A percentile compares a stretch with the other conserved stretches of the same genome.
These are phyloP conservation scores for Chascanopsetta lugubris DNA, from an alignment of 2,113 vertebrate species.

Conservation along the genomic window DNA sequence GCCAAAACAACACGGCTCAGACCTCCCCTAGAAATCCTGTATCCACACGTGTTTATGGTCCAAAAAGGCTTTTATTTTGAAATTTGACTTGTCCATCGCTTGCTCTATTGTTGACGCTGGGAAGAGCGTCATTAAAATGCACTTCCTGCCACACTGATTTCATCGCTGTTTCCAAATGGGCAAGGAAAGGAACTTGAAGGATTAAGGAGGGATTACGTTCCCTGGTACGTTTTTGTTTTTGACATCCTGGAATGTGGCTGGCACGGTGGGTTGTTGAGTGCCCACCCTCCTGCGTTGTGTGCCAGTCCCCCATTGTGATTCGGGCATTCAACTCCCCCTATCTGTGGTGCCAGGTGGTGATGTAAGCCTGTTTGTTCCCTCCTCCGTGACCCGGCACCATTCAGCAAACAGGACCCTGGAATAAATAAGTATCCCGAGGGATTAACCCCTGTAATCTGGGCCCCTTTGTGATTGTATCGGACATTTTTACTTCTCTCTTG, in stretches of 20 bases:
- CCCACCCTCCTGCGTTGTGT: not conserved
- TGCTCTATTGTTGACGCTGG: not conserved
- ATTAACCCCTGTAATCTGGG: conserved; percentile 60
- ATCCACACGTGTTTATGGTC: not conserved
- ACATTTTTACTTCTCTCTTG: conserved; percentile 16
- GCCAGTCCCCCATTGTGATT: not conserved
- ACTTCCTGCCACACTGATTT: not conserved
- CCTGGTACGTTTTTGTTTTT: not conserved
- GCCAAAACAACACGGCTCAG: not conserved
- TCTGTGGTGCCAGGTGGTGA: conserved; percentile 28
- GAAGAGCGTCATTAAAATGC: not conserved
- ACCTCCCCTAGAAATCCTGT: not conserved
- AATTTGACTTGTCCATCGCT: not conserved
- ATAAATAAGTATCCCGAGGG: not conserved
- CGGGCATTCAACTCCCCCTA: conserved; percentile 20
- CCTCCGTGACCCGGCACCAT: conserved; percentile 30
- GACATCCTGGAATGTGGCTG: not conserved
- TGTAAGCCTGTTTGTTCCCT: conserved; percentile 31
- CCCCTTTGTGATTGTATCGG: conserved; percentile 34
- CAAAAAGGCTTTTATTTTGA: not conserved
- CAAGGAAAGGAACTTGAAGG: not conserved
- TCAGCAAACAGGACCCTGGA: not conserved
- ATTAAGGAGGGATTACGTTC: not conserved
- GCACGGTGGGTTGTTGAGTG: not conserved
- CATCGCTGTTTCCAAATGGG: conserved; percentile 3